phyloP scores from a whole-genome alignment of 2,113 vertebrate species.

The Pristiophorus japonicus region DNA sequence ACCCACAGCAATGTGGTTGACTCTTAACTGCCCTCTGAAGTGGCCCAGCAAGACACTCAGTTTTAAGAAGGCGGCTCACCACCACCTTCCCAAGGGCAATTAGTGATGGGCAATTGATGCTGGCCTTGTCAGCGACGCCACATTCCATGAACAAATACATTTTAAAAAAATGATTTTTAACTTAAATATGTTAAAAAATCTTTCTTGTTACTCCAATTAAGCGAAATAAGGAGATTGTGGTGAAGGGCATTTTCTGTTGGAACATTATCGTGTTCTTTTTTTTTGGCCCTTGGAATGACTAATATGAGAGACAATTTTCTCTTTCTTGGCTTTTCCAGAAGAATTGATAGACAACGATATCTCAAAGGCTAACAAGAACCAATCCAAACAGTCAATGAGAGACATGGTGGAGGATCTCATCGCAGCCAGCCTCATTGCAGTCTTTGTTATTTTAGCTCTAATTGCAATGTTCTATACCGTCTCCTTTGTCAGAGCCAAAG shows the following conservation, averaged over 20 bases:
- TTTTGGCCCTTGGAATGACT: neutral
- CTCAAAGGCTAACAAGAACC: neutral
- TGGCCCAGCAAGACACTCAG: no score
- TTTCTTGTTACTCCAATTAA: neutral
- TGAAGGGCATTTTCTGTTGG: neutral
- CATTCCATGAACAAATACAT: no score
- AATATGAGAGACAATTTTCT: neutral
- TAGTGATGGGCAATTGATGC: no score
- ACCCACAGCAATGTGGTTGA: no score
- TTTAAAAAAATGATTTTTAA: no score
- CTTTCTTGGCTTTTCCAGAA: neutral
- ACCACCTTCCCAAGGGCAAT: no score
- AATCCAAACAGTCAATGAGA: neutral
- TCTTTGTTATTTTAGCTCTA: slow-evolving; percentile 32
- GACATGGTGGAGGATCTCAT: slow-evolving; percentile 27
- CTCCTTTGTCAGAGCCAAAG: slow-evolving; percentile 24
- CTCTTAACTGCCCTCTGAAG: no score
- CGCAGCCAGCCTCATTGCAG: slow-evolving; percentile 26
- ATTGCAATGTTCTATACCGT: slow-evolving; percentile 35
- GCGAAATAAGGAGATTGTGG: neutral
- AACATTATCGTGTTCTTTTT: neutral
- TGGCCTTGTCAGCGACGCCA: no score
- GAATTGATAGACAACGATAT: neutral
- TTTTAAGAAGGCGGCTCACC: no score
- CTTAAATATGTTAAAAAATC: neutral